Conservation (phyloP, 2,888 invertebrate genomes). For the Saturnia pavonia region DNA sequence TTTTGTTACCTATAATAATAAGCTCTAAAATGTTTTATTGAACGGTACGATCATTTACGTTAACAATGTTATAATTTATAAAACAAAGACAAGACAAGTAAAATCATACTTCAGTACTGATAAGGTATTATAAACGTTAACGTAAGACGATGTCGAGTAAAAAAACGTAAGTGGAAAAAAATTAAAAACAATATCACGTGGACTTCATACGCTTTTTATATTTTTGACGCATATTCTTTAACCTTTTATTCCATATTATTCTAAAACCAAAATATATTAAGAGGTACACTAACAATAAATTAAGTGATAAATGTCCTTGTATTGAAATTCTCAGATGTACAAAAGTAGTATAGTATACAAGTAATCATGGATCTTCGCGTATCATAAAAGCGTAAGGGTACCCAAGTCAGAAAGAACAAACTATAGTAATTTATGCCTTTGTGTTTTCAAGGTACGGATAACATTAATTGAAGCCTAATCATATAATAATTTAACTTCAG, state of each 20-base stretch:
- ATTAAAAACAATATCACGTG: neutral
- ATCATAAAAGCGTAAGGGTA: too few relatives aligned
- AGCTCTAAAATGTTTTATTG: neutral
- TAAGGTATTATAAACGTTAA: neutral
- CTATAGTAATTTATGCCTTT: too few relatives aligned
- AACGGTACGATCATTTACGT: neutral
- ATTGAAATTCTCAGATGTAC: too few relatives aligned
- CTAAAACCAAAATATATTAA: neutral
- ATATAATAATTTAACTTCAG: too few relatives aligned
- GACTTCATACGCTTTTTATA: neutral
- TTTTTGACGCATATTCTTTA: neutral
- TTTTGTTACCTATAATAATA: neutral
- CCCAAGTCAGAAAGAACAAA: too few relatives aligned
- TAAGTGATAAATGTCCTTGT: neutral
- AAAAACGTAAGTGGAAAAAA: neutral
- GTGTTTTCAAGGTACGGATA: too few relatives aligned
- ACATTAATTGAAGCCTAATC: too few relatives aligned
- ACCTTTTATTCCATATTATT: neutral
- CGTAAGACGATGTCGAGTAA: neutral
- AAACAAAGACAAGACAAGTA: too few relatives aligned
- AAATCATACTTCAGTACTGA: neutral
- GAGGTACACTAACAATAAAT: neutral
- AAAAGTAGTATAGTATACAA: too few relatives aligned
- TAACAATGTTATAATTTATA: too few relatives aligned
- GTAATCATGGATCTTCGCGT: too few relatives aligned